These are phyloP conservation scores for Sarcophaga subvicina DNA, from an alignment of 2,888 invertebrate genomes.

Conservation along the genomic window DNA sequence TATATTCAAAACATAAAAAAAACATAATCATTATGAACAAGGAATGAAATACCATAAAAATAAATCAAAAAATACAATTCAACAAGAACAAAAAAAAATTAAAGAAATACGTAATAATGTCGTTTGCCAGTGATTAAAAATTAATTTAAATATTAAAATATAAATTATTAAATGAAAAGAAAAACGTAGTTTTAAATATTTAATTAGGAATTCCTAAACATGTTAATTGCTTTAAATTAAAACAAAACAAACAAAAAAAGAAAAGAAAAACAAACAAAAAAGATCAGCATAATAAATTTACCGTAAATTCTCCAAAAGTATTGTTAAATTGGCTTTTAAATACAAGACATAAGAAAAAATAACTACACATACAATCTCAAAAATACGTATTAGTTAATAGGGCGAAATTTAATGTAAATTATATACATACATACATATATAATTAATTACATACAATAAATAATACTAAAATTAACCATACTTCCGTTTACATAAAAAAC, in stretches of 20 bases:
- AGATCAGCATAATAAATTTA: background rate
- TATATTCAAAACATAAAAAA: slow-evolving; percentile 47
- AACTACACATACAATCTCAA: slow-evolving; percentile 73
- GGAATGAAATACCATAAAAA: background rate
- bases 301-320: slow-evolving; percentile 16
- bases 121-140: slow-evolving; percentile 79
- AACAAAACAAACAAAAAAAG: slow-evolving; percentile 17
- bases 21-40: slow-evolving; percentile 63
- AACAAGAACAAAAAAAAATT: slow-evolving; percentile 65
- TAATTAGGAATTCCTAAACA: slow-evolving; percentile 47
- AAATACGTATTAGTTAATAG: slow-evolving; percentile 82
- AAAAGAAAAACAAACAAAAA: slow-evolving; percentile 24
- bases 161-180: background rate
- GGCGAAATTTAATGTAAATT: slow-evolving; percentile 77
- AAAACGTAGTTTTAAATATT: slow-evolving; percentile 62
- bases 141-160: slow-evolving; percentile 58
- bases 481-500: slow-evolving; percentile 41
- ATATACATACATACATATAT: slow-evolving; percentile 31
- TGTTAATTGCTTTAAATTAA: slow-evolving; percentile 63
- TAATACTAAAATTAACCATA: slow-evolving; percentile 41
- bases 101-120: slow-evolving; percentile 69
- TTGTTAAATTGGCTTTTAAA: slow-evolving; percentile 56
- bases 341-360: slow-evolving; percentile 26
- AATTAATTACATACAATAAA: slow-evolving; percentile 14
- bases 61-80: slow-evolving; percentile 43